Evolutionary conservation across 1,140 invertebrate species (phyloP).

Genomic region (Nasonia longicornis): DNA sequence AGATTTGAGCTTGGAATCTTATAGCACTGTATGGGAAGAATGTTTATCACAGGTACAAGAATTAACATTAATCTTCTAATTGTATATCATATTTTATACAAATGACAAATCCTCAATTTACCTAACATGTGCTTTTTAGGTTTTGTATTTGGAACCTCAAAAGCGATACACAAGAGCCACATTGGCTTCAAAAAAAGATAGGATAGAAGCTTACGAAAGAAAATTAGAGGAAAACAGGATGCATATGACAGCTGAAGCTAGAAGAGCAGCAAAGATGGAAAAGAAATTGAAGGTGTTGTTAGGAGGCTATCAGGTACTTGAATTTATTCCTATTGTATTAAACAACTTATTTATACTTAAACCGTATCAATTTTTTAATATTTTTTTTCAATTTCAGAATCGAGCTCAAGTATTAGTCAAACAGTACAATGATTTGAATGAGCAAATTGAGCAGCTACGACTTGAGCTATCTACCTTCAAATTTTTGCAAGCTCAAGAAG

Average conservation of each 20-base stretch:
- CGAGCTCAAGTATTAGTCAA: slow-evolving; percentile 90
- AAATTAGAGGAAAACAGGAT: slow-evolving; percentile 91
- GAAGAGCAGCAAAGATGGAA: slow-evolving; percentile 96
- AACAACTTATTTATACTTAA: background rate
- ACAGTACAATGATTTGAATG: slow-evolving; percentile 87
- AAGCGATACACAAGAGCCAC: slow-evolving; percentile 94
- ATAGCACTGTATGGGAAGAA: slow-evolving; percentile 97
- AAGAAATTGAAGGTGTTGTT: slow-evolving; percentile 96
- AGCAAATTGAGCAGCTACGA: slow-evolving; percentile 90
- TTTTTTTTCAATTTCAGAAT: slow-evolving; percentile 67
- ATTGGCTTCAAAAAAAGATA: slow-evolving; percentile 94
- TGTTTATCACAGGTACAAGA: slow-evolving; percentile 81
- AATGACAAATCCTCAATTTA: background rate
- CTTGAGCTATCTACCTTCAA: slow-evolving; percentile 94
- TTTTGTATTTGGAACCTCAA: slow-evolving; percentile 89
- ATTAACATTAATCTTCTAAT: slow-evolving; percentile 42
- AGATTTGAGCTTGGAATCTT: slow-evolving; percentile 90
- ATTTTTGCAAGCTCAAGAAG: slow-evolving; percentile 90
- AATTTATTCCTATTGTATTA: slow-evolving; percentile 22
- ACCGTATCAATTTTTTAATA: slow-evolving; percentile 23
- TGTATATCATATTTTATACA: background rate
- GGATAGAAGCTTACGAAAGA: slow-evolving; percentile 93
- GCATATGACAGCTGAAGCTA: slow-evolving; percentile 96
- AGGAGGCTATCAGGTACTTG: slow-evolving; percentile 85
- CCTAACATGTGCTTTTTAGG: slow-evolving; percentile 66